Conservation (phyloP, 2,113 vertebrate genomes). For the Tychaedon coryphoeus region DNA sequence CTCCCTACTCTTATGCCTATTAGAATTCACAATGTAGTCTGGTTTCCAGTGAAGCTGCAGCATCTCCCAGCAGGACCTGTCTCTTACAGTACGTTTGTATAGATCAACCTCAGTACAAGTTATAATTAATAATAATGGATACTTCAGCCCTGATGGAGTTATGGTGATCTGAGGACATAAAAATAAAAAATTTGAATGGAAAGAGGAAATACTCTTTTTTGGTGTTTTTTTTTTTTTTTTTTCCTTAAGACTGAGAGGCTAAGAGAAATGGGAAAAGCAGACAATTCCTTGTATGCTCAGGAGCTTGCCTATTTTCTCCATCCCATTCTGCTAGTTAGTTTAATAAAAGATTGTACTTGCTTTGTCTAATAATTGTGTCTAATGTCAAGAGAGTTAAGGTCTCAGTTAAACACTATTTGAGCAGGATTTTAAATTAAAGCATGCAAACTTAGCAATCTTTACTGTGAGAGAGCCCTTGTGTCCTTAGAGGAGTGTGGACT, state of each 20-base stretch:
- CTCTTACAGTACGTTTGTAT: background rate
- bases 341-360: slow-evolving; percentile 5
- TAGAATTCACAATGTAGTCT: fast-evolving
- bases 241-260: background rate
- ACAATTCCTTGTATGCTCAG: background rate
- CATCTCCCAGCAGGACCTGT: background rate
- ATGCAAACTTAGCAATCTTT: background rate
- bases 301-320: background rate
- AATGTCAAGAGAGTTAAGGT: slow-evolving; percentile 32
- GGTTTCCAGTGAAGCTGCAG: background rate
- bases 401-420: slow-evolving; percentile 34
- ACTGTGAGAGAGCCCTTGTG: background rate
- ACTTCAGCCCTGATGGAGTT: background rate
- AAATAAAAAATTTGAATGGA: background rate
- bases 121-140: background rate
- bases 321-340: background rate
- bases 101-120: background rate
- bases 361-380: slow-evolving; percentile 27
- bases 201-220: background rate
- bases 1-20: background rate
- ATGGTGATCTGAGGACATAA: background rate
- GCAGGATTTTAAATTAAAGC: slow-evolving; percentile 39
- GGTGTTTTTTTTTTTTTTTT: background rate
- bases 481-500: background rate
- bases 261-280: background rate